Evolutionary conservation across 2,888 invertebrate genomes (phyloP), one percentile per base, ranked within the genome.

Genomic region (Dilophus febrilis): DNA sequence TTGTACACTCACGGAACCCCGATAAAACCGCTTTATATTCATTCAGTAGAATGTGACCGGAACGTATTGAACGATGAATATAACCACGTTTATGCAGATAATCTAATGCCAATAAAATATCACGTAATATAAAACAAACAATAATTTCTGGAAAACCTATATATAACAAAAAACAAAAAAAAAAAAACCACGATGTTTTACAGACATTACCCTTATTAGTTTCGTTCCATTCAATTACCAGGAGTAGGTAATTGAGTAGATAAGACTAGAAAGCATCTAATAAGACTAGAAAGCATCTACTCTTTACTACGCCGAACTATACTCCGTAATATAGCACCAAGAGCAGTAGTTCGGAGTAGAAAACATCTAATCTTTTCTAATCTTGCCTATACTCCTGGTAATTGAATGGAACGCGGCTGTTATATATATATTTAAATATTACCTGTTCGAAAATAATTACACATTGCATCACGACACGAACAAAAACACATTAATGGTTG

Each of bases 401-500:
- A n/a, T n/a, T n/a, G n/a, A n/a, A n/a, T n/a, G n/a, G n/a, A n/a
- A n/a, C n/a, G n/a, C n/a, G n/a, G n/a, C n/a, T n/a, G n/a, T n/a
- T n/a, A n/a, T n/a, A n/a, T n/a, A n/a, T n/a, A n/a, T n/a, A n/a
- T n/a, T n/a, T n/a, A n/a, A n/a, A n/a, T n/a, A n/a, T n/a, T 45
- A 56, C 58, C 58, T 17, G 56, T 52, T 14, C 42, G 69, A 57
- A 85, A 91, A 62, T 82, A 79, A 47, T 74, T 74, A 50, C 72
- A 69, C 7, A 90, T 66, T 47, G 88, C 70, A 55, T 86, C 82
- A 43, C 77, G 69, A 52, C 86, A 84, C 1, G 88, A 88, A 3
- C 88, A 84, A 54, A 77, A 84, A 19, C 75, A 78, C 81, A 87
- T 83, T 10, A 86, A 66, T 0, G 88, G 88, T 47, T 80, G 77